These are phyloP conservation scores for Vidua macroura DNA, from an alignment of 2,113 vertebrate genomes.

Conservation along the genomic window DNA sequence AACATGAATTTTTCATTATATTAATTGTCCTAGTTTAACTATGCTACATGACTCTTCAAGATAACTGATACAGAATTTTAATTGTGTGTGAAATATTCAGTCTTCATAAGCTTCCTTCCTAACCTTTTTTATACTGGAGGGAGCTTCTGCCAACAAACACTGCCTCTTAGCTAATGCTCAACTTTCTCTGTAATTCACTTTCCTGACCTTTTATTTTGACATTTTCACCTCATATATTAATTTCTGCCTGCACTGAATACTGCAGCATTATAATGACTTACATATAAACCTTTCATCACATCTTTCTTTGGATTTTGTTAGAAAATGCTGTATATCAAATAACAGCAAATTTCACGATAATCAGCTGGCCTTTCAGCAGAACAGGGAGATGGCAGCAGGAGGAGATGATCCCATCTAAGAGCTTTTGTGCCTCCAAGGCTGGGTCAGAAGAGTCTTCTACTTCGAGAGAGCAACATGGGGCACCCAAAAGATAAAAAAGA, in stretches of 20 bases:
- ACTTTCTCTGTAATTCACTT: conserved; percentile 63
- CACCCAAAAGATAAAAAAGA: neutral
- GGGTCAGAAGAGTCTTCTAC: neutral
- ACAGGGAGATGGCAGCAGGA: neutral
- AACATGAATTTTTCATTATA: conserved; percentile 77
- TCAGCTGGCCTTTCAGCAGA: conserved; percentile 31
- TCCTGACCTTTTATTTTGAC: conserved; percentile 68
- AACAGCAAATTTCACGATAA: conserved; percentile 42
- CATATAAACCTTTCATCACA: conserved; percentile 61
- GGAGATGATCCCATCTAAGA: neutral
- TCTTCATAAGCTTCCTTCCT: conserved; percentile 59
- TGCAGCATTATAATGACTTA: conserved; percentile 66
- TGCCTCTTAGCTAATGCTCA: conserved; percentile 38
- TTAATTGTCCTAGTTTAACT: conserved; percentile 74
- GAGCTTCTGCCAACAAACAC: conserved; percentile 38
- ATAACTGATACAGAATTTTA: conserved; percentile 65
- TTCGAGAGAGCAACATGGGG: rapidly evolving
- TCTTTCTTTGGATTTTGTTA: conserved; percentile 62
- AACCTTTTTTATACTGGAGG: conserved; percentile 35
- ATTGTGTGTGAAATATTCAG: conserved; percentile 73
- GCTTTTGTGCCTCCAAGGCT: neutral
- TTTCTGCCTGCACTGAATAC: conserved; percentile 45
- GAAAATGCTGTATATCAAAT: conserved; percentile 48
- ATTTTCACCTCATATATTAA: conserved; percentile 62
- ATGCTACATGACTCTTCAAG: conserved; percentile 47